Base-by-base conservation (phyloP, 2,888 invertebrate genomes). In the Timandra comae region DNA sequence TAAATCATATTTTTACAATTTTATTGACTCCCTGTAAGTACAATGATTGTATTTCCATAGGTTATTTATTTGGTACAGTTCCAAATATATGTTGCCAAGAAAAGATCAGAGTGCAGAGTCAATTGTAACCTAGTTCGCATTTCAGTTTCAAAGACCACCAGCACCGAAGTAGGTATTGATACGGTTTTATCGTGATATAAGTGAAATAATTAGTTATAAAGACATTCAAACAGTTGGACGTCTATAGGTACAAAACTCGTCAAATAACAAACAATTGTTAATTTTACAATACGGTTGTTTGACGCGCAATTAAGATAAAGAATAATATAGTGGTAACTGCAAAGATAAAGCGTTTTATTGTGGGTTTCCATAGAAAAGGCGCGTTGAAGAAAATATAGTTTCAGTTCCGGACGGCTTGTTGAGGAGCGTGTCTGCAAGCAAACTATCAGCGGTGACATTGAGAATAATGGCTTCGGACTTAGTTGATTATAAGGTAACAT, bases 291-390 rank as follows among this genome's bases (percentile, higher is more conserved):
- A 56, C 46, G 54, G 45, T 52, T 46, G 50, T 49, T 57, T 30
- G 41, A 43, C 60, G 61, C 53, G 69, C 56, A 68, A 79, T 79
- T 76, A 70, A 79, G 78, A 80, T 80, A 80, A 74, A 70, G 63
- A 68, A 69, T 67, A 68, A 44, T 68, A 60, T 60, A 57, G 70
- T 73, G 55, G 52, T 70, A 56, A 63, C 55, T 58, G 58, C 43
- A 51, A 52, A 70, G 80, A 82, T 81, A 81, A 78, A 75, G 67
- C 50, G 54, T 60, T 74, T 78, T 71, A 75, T 70, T 74, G 72
- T 70, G 51, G 52, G 47, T 57, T 53, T 54, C 60, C 52, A 56
- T 68, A 67, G 69, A 73, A 77, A 75, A 77, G 72, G 61, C 66
- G 57, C 43, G 55, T 46, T 38, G 43, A 43, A 52, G 49, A 55